Evolutionary conservation across 2,113 vertebrate genomes (phyloP).

Genomic region (Emydocephalus ijimae): DNA sequence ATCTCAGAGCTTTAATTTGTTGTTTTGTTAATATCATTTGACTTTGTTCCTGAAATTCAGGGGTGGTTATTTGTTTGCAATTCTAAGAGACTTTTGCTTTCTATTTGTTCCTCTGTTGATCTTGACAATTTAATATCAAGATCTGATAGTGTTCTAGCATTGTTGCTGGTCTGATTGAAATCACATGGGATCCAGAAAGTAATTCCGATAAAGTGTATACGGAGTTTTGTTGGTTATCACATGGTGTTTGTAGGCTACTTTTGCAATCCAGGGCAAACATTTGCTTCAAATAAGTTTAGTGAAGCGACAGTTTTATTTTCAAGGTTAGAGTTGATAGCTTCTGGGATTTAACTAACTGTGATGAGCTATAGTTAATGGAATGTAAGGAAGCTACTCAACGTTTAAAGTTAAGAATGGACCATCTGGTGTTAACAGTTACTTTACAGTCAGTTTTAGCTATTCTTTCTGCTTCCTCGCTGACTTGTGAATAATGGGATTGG

Average conservation of each 20-base stretch:
- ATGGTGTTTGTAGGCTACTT: neutral
- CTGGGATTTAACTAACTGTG: neutral
- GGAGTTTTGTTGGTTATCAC: neutral
- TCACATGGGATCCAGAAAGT: neutral
- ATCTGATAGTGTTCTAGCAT: neutral
- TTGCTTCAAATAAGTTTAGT: neutral
- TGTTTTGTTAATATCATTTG: neutral
- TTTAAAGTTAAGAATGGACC: neutral
- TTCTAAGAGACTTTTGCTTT: neutral
- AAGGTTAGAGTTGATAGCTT: neutral
- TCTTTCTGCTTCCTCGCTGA: neutral
- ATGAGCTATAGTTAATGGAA: neutral
- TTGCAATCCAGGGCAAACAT: neutral
- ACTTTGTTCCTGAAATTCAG: neutral
- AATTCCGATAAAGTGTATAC: neutral
- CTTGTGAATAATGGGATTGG: neutral
- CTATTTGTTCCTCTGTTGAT: neutral
- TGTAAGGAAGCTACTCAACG: neutral
- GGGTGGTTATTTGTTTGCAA: neutral
- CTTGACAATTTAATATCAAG: neutral
- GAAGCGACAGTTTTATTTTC: neutral
- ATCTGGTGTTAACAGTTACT: neutral
- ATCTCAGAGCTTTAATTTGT: neutral
- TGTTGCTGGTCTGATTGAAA: neutral
- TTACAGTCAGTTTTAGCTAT: neutral